Base-by-base conservation (phyloP, 2,888 invertebrate genomes). In the Sussaba pulchella region DNA sequence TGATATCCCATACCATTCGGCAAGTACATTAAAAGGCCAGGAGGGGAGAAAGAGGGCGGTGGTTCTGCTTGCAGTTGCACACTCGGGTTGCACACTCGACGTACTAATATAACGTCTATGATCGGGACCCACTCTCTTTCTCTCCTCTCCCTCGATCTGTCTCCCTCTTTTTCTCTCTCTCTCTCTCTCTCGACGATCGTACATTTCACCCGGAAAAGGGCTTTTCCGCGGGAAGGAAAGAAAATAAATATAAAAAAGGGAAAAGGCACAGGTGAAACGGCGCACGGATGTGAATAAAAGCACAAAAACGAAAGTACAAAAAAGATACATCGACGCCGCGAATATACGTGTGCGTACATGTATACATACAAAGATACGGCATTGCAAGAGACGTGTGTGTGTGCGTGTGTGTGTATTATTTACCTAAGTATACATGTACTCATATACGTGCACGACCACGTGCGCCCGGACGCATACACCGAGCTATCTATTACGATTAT, bases 1-100 rank as follows among this genome's bases (percentile, higher is more conserved):
- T 66, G n/a, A 52, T 14, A 41, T 36, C 41, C 24, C 66, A 50
- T 66, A 47, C 57, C 47, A 10, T 50, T 39, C 52, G n/a, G 47
- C 70, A 74, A 78, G 77, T 81, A 74, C 74, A 74, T 78, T 71
- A 81, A 54, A 71, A 78, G 77, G 77, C 52, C n/a, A n/a, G 47
- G 50, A 24, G 31, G 47, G 67, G 31, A 5, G 2, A 2, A 6
- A 2, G 31, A 31, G 31, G n/a, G n/a, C n/a, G n/a, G n/a, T n/a
- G n/a, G 31, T 31, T 31, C 31, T 31, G 31, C n/a, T n/a, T n/a
- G n/a, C n/a, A n/a, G n/a, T n/a, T n/a, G n/a, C 17, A 12, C 50
- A 24, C 19, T 8, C 31, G 26, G 14, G 12, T 61, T 5, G 12
- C 24, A 17, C 47, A 12, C 36, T 41, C n/a, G 19, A 54, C 50